A percentile compares a stretch with the other conserved stretches of the same genome.
These are phyloP conservation scores for Sitophilus oryzae DNA, from an alignment of 1,140 invertebrate genomes.

Conservation along the genomic window DNA sequence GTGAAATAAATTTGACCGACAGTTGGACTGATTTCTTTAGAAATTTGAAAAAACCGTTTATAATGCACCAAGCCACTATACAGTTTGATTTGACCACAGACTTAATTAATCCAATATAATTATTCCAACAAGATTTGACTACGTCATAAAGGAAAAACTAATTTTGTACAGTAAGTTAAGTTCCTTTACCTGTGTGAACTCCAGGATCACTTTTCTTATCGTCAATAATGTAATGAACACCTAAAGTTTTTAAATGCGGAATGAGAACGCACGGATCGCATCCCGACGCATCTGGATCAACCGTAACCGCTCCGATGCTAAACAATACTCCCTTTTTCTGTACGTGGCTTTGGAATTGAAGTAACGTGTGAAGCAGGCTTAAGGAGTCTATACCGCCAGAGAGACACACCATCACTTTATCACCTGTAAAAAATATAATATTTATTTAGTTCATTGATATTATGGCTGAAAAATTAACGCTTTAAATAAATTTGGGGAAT, in stretches of 20 bases:
- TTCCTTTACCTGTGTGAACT: conserved; percentile 31
- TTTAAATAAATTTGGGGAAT: too few species aligned
- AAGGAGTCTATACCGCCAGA: conserved; percentile 77
- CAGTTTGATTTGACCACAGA: too few species aligned
- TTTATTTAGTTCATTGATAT: background rate
- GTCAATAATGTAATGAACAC: conserved; percentile 68
- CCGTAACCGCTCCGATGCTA: conserved; percentile 67
- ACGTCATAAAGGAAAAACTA: too few species aligned
- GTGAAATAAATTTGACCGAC: too few species aligned
- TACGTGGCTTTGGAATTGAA: conserved; percentile 77
- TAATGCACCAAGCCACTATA: too few species aligned
- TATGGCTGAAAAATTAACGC: too few species aligned
- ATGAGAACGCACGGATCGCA: conserved; percentile 63
- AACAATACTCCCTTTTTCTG: conserved; percentile 70
- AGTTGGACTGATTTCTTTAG: too few species aligned
- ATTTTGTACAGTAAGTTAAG: too few species aligned
- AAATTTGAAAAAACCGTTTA: too few species aligned
- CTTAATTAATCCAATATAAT: too few species aligned
- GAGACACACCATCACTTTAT: conserved; percentile 78
- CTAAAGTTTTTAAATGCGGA: conserved; percentile 60
- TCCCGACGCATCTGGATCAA: conserved; percentile 57
- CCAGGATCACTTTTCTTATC: conserved; percentile 42
- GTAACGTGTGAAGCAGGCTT: conserved; percentile 73
- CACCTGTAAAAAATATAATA: conserved; percentile 38
- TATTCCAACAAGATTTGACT: too few species aligned